Evolutionary conservation across 1,140 invertebrate species (phyloP), one percentile per base, ranked within the genome.

Genomic region (Littorina saxatilis): DNA sequence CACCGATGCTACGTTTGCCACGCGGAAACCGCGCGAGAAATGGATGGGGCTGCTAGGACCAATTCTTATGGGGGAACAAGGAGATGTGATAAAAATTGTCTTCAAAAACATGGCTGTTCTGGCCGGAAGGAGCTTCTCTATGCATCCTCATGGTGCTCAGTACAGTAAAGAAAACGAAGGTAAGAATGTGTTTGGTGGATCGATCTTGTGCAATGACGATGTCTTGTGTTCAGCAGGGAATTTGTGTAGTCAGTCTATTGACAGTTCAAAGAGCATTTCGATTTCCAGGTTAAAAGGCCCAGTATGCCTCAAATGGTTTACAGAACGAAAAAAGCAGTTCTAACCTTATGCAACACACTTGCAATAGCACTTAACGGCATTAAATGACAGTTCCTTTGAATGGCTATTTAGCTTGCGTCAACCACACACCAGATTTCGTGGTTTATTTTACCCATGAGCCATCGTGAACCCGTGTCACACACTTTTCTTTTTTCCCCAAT

Each of bases 21-120:
- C 35, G 23, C 63, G 85, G 80, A 85, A 83, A 11, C 66, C 79
- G 7, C 84, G 86, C 9, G 27, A 50, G 75, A 83, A 85, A 17
- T 87, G 85, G 74, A 66, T 88, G 61, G 89, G 85, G 0, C 81
- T 89, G 32, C 47, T 90, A 20, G 90, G 90, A 55, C 90, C 90
- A 11, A 78, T 85, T 29, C 73, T 91, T 27, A 55, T 75, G 0
- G 89, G 85, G 5, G 86, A 89, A 76, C 85, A 86, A 4, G 89
- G 87, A 20, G 89, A 91, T n/a, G 66, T 82, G 29, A 82, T 91
- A 13, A 20, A 63, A 17, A 82, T 91, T 1, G 80, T 85, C 20
- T 90, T 90, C 82, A 75, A 83, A 43, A 91, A 91, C 78, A 87
- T 83, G 79, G 84, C 80, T 52, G 88, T 89, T 73, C 85, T 82